Conservation (phyloP, 2,888 invertebrate species). For the Bellardia bayeri region DNA sequence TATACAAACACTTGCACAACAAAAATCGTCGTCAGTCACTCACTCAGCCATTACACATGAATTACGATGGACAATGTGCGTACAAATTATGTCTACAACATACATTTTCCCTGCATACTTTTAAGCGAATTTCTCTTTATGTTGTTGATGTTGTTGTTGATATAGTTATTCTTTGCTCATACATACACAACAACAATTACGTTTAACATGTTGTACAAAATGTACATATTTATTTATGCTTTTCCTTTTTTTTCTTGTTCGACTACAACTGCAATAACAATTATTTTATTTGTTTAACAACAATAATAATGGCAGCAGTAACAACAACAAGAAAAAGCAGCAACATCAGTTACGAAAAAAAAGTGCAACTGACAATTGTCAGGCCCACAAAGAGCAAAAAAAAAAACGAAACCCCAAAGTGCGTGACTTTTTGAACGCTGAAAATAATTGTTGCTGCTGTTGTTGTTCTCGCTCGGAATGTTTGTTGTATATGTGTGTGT, state of each 20-base stretch:
- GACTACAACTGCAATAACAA: slow-evolving; percentile 51
- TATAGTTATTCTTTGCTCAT: not conserved
- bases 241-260: not conserved
- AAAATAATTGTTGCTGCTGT: slow-evolving; percentile 29
- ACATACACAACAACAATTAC: slow-evolving; percentile 33
- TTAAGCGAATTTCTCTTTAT: not conserved
- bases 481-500: not conserved
- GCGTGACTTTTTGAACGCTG: slow-evolving; percentile 63
- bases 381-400: slow-evolving; percentile 53
- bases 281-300: slow-evolving; percentile 71
- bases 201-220: slow-evolving; percentile 23
- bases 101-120: slow-evolving; percentile 20
- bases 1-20: not conserved
- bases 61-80: slow-evolving; percentile 73
- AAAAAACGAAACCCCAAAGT: slow-evolving; percentile 53
- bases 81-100: slow-evolving; percentile 70
- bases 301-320: slow-evolving; percentile 26
- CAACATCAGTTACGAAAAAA: not conserved
- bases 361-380: slow-evolving; percentile 72
- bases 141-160: not conserved
- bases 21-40: slow-evolving; percentile 20
- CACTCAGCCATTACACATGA: slow-evolving; percentile 67
- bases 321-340: not conserved
- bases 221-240: slow-evolving; percentile 6
- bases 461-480: slow-evolving; percentile 24